Evolutionary conservation across 2,888 invertebrate genomes (phyloP).

Genomic region (Cancer borealis): DNA sequence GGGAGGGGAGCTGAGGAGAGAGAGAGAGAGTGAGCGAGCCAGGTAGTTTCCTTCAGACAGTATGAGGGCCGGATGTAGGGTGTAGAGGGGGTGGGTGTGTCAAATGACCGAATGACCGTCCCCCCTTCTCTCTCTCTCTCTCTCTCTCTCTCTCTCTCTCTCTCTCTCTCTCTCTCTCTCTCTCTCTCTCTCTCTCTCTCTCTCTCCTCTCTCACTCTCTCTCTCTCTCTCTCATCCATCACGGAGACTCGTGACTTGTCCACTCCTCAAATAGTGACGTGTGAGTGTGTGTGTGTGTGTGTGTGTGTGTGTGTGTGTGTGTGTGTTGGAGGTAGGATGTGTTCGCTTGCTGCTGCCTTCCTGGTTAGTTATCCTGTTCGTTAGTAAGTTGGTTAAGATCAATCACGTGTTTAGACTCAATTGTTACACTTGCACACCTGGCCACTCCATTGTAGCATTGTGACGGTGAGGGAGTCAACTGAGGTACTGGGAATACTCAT

Average conservation of each 20-base stretch:
- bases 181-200: slow-evolving; percentile 34
- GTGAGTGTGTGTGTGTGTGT: slow-evolving; percentile 16
- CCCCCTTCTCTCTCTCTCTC: slow-evolving; percentile 5
- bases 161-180: slow-evolving; percentile 35
- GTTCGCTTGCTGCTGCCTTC: no score
- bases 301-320: slow-evolving; percentile 12
- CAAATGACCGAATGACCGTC: slow-evolving; percentile 21
- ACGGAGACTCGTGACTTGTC: slow-evolving; percentile 5
- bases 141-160: slow-evolving; percentile 33
- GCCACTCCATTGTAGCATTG: no score
- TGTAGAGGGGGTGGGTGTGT: background rate
- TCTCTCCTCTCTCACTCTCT: slow-evolving; percentile 23
- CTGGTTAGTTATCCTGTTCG: no score
- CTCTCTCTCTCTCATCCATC: slow-evolving; percentile 20
- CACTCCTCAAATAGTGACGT: slow-evolving; percentile 18
- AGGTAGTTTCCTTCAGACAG: background rate
- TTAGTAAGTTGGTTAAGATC: no score
- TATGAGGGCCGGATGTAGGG: slow-evolving; percentile 23
- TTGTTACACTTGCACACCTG: no score
- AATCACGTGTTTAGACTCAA: no score
- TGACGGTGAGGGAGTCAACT: no score
- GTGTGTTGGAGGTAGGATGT: background rate
- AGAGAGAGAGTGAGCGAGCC: background rate
- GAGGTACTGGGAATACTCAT: no score
- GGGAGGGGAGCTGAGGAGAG: background rate